A percentile compares a stretch with the other conserved stretches of the same genome.
Evolutionary conservation across 2,888 invertebrate genomes (phyloP).

Genomic region (Tetheella fluctuosa): DNA sequence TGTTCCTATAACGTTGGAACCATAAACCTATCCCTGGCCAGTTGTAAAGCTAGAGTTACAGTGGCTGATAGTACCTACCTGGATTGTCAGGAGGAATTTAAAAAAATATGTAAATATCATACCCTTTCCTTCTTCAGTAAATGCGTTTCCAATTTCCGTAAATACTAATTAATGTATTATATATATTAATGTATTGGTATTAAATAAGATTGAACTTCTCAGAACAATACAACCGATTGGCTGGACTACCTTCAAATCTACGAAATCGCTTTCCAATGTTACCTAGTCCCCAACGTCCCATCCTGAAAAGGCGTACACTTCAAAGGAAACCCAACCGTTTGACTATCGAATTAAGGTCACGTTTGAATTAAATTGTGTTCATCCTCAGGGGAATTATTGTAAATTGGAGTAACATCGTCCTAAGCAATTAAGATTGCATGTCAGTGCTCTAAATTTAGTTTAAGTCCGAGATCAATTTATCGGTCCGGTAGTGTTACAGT

Average conservation of each 20-base stretch:
- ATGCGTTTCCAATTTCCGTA: too few relatives aligned
- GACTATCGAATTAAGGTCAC: slow-evolving; percentile 28
- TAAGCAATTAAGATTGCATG: slow-evolving; percentile 76
- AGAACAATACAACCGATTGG: slow-evolving; percentile 16
- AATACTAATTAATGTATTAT: background rate
- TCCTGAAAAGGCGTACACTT: slow-evolving; percentile 25
- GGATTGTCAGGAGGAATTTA: too few relatives aligned
- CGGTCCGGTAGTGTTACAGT: slow-evolving; percentile 49
- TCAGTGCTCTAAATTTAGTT: slow-evolving; percentile 68
- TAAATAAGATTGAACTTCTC: background rate
- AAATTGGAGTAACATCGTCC: slow-evolving; percentile 60
- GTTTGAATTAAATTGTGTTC: slow-evolving; percentile 24
- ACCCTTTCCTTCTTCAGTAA: too few relatives aligned
- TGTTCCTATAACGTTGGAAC: too few relatives aligned
- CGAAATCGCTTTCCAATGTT: slow-evolving; percentile 24
- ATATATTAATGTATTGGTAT: too few relatives aligned
- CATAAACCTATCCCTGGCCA: too few relatives aligned
- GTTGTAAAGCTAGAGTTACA: too few relatives aligned
- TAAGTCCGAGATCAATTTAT: slow-evolving; percentile 63
- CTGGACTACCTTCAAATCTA: slow-evolving; percentile 16
- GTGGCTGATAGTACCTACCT: too few relatives aligned
- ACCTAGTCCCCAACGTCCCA: slow-evolving; percentile 32
- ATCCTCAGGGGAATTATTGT: slow-evolving; percentile 50
- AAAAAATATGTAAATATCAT: too few relatives aligned
- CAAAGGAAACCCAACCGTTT: slow-evolving; percentile 32